These are phyloP conservation scores for Ursus arctos DNA, from an alignment of 2,113 vertebrate genomes.

Conservation along the genomic window DNA sequence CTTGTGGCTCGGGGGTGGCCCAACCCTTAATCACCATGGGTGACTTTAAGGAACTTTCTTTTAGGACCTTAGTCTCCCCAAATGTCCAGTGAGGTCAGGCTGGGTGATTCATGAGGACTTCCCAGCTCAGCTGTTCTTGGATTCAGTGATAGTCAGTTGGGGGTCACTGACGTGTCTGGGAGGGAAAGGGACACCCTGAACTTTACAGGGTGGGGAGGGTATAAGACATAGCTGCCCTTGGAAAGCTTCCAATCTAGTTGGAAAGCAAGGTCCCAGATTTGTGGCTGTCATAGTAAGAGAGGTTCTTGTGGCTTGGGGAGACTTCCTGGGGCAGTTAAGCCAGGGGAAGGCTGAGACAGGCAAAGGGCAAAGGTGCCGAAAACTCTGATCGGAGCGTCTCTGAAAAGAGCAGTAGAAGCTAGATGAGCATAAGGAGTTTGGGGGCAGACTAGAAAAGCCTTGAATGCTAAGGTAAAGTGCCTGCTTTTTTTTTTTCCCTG, in stretches of 20 bases:
- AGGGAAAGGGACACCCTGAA: not conserved
- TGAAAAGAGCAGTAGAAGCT: not conserved
- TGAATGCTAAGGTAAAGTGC: not conserved
- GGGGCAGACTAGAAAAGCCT: not conserved
- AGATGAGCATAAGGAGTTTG: not conserved
- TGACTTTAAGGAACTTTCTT: not conserved
- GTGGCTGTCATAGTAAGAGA: not conserved
- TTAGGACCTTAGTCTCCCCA: not conserved
- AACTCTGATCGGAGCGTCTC: not conserved
- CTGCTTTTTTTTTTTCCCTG: not conserved
- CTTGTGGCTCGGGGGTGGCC: not conserved
- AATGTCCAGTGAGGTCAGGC: not conserved
- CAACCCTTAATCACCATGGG: not conserved
- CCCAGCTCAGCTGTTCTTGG: not conserved
- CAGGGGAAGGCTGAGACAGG: not conserved
- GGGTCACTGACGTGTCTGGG: not conserved
- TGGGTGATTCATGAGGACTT: not conserved
- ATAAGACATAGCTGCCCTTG: not conserved
- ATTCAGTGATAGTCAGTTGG: not conserved
- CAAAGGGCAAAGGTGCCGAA: not conserved
- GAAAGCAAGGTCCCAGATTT: not conserved
- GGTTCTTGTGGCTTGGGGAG: not conserved
- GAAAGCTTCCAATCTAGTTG: not conserved
- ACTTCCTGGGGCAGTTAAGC: not conserved
- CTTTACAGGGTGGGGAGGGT: not conserved